Evolutionary conservation across 2,113 vertebrate species (phyloP), one percentile per base, ranked within the genome.

Genomic region (Neolamprologus brichardi): DNA sequence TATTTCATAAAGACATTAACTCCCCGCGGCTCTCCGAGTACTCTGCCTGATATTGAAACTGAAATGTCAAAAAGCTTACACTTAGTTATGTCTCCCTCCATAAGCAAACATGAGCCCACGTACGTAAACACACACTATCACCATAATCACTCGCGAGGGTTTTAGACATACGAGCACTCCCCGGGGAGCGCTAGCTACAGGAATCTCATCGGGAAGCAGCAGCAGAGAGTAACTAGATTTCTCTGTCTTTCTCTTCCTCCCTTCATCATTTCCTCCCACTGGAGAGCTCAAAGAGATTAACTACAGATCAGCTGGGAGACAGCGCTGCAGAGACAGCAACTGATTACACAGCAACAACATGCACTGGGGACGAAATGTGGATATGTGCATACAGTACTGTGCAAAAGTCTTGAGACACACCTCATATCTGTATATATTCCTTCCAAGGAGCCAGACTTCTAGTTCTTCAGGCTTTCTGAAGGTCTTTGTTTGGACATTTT

Each of bases 251-350:
- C 83, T 89, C 79, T 54, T 88, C 72, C 64, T 81, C 75, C 85
- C 85, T 49, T 91, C 58, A 88, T 93, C 89, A 84, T 91, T 91
- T 93, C 84, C 93, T 94, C 86, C 93, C 93, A 88, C 77, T 30
- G 49, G 92, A 91, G 90, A 93, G 87, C 56, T 80, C 84, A 3
- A 6, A 81, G 82, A 94, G 87, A 95, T 94, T 91, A 92, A 91
- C 67, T 82, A 86, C 90, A 94, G 89, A 93, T 95, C 91, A 93
- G 81, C 79, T 81, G 84, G 85, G 89, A 92, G 88, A 85, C 79
- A 86, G 84, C 64, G 49, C 84, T 75, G 88, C 83, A 87, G 86
- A 89, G 87, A 86, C 89, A 84, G 58, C 83, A 81, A 52, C 82
- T 89, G 89, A 67, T 84, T 85, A 90, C 87, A 91, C 82, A 88